A percentile compares a stretch with the other conserved stretches of the same genome.
Conservation (phyloP, 1,140 invertebrate genomes). For the Aphelenchoides fujianensis region DNA sequence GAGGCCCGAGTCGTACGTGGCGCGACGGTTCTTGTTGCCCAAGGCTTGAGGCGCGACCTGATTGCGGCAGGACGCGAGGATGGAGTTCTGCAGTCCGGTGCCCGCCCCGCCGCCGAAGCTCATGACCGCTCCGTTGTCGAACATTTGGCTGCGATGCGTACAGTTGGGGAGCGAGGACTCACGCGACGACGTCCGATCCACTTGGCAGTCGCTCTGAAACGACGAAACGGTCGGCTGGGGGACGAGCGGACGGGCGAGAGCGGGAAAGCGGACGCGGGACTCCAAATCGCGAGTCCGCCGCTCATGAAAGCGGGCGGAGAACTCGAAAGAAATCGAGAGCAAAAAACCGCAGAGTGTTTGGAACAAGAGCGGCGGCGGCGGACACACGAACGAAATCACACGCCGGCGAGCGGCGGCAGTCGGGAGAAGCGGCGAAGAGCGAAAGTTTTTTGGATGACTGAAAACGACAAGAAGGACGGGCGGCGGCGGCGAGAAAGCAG, state of each 20-base stretch:
- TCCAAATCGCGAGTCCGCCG: no score
- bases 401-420: no score
- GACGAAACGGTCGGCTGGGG: no score
- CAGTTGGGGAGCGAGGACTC: no score
- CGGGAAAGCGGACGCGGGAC: no score
- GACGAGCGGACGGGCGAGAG: no score
- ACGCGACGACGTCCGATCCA: background rate
- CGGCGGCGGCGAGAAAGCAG: no score
- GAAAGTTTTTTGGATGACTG: no score
- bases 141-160: background rate
- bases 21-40: background rate
- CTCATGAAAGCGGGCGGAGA: no score
- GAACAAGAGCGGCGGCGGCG: background rate
- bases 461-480: no score
- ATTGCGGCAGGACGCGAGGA: background rate
- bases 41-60: background rate
- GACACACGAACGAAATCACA: background rate
- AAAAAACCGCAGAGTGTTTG: slow-evolving; percentile 1
- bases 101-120: background rate
- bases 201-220: background rate
- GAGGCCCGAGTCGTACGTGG: background rate
- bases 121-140: background rate
- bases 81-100: background rate
- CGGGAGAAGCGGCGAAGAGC: no score
- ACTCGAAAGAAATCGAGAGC: background rate